phyloP scores from a whole-genome alignment of 2,797 vertebrate species.

The Siniperca obscura region DNA sequence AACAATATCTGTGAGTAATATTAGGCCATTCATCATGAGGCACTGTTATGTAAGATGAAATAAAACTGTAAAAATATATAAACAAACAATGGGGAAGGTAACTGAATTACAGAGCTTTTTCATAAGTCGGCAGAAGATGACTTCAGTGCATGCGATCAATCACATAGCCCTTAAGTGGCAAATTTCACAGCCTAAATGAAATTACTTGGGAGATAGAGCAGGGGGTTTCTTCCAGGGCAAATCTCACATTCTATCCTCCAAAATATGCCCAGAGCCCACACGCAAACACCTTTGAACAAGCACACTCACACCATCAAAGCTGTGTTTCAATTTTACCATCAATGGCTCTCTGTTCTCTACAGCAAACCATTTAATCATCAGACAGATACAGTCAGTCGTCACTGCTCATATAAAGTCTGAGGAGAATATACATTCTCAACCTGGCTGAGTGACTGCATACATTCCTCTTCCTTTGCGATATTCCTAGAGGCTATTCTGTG shows the following conservation, averaged over 20 bases:
- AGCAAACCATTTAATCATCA: conserved; percentile 68
- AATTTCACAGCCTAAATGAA: conserved; percentile 73
- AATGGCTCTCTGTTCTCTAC: conserved; percentile 49
- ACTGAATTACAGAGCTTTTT: conserved; percentile 80
- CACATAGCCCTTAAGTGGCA: conserved; percentile 72
- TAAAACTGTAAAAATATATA: conserved; percentile 77
- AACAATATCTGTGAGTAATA: conserved; percentile 80
- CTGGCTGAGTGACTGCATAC: conserved; percentile 32
- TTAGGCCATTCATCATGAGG: conserved; percentile 79
- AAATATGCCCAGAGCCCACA: conserved; percentile 33
- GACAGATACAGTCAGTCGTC: conserved; percentile 55
- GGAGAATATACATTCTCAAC: conserved; percentile 26
- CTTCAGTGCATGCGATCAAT: conserved; percentile 78
- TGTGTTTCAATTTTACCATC: conserved; percentile 39
- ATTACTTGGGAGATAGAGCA: conserved; percentile 68
- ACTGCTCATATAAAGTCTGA: conserved; percentile 38
- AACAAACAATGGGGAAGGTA: conserved; percentile 78
- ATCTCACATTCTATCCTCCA: conserved; percentile 50
- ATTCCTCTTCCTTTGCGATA: conserved; percentile 42
- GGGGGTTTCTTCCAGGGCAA: conserved; percentile 55
- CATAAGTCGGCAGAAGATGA: conserved; percentile 78
- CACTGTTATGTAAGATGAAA: conserved; percentile 74
- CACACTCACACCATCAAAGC: conserved; percentile 18
- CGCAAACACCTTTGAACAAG: conserved; percentile 36
- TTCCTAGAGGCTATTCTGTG: conserved; percentile 34